Evolutionary conservation across 2,113 vertebrate species (phyloP).

Genomic region (Reinhardtius hippoglossoides): DNA sequence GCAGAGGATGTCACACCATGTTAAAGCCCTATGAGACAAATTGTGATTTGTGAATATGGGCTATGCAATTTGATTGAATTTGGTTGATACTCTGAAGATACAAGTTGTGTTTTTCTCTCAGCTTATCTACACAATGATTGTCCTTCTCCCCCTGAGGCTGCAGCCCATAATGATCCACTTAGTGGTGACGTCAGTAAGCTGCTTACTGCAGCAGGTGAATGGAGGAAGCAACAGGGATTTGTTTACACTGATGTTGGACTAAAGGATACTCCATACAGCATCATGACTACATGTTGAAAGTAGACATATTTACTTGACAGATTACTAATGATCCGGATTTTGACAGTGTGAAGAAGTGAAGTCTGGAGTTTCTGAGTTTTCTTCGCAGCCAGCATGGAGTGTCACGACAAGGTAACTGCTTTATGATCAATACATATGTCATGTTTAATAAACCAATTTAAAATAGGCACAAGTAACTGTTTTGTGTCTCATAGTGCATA

Average conservation of each 20-base stretch:
- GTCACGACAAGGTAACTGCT: slow-evolving; percentile 58
- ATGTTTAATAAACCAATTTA: not conserved
- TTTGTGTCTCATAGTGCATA: not conserved
- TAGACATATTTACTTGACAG: slow-evolving; percentile 2
- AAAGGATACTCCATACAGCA: not conserved
- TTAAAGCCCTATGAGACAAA: no score
- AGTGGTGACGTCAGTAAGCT: slow-evolving; percentile 68
- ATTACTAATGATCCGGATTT: not conserved
- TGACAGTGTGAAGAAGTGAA: not conserved
- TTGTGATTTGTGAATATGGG: no score
- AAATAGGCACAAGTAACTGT: not conserved
- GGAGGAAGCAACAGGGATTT: slow-evolving; percentile 26
- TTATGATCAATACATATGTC: not conserved
- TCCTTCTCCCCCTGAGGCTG: not conserved
- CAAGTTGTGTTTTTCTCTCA: not conserved
- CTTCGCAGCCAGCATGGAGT: slow-evolving; percentile 54
- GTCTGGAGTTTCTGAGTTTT: slow-evolving; percentile 14
- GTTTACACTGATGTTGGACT: slow-evolving; percentile 36
- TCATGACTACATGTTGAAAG: not conserved
- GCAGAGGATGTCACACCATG: no score
- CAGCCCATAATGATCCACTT: slow-evolving; percentile 63
- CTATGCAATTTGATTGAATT: no score
- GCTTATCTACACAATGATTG: not conserved
- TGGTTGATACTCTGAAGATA: no score
- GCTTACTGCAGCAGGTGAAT: slow-evolving; percentile 69